Evolutionary conservation across 2,888 invertebrate genomes (phyloP).

Genomic region (Petrolisthes manimaculis): DNA sequence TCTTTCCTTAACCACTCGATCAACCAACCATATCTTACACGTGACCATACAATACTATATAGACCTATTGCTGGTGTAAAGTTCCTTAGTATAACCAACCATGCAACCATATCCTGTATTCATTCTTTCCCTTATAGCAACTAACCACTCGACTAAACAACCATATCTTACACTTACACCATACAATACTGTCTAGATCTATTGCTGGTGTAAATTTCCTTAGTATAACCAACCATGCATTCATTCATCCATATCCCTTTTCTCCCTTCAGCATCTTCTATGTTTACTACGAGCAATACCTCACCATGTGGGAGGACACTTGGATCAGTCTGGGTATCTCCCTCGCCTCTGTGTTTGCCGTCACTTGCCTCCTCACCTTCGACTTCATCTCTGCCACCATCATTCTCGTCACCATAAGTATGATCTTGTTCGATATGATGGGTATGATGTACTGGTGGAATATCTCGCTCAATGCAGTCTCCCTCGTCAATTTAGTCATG

Average conservation of each 20-base stretch:
- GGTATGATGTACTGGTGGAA: conserved; percentile 78
- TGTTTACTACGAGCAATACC: conserved; percentile 95
- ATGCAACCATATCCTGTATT: too few species aligned
- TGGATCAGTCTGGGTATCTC: conserved; percentile 90
- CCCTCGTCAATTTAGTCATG: conserved; percentile 76
- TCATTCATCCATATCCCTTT: background rate
- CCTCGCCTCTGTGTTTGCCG: conserved; percentile 89
- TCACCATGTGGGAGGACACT: conserved; percentile 87
- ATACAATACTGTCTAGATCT: too few species aligned
- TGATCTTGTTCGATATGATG: conserved; percentile 86
- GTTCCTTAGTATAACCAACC: too few species aligned
- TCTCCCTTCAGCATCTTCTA: conserved; percentile 82
- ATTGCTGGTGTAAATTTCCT: too few species aligned
- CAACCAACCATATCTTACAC: too few species aligned
- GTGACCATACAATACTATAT: too few species aligned
- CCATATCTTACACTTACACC: too few species aligned
- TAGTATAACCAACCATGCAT: too few species aligned
- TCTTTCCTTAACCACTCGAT: too few species aligned
- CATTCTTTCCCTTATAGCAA: too few species aligned
- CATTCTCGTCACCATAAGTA: conserved; percentile 79
- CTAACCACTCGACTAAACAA: too few species aligned
- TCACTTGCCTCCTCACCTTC: conserved; percentile 88
- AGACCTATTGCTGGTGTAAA: too few species aligned
- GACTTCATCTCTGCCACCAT: conserved; percentile 84
- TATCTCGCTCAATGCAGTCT: conserved; percentile 74